Evolutionary conservation across 64 coral and sea anemone species (phyloP), one percentile per base, ranked within the genome.

Genomic region (Anthopleura sola): DNA sequence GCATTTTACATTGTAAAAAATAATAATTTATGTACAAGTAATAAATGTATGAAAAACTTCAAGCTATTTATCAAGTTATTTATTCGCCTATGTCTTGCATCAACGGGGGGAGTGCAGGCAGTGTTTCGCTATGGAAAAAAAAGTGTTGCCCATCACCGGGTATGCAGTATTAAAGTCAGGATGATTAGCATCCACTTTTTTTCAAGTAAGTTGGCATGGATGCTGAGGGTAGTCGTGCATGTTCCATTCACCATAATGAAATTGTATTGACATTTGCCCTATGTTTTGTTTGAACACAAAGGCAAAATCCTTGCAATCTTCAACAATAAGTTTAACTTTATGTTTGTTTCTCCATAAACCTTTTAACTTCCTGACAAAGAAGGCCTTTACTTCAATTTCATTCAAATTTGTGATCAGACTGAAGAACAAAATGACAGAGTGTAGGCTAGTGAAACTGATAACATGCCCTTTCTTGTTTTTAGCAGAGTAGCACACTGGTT

Each of bases 171-270:
- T n/a, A 15, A 15, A 57, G 55, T 2, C 55, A 11, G 55, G 17
- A 57, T 19, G 55, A 57, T 15, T 0, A 15, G 1, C 12, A 57
- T 8, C 12, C 10, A 6, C 4, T 5, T 24, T 60, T 24, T 60
- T 60, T 60, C 57, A 60, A 5, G 57, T 60, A 60, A 85, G 83
- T 60, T 85, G 60, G 54, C 60, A 85, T 85, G 83, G 54, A 86
- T 86, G 84, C 40, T 86, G 84, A 46, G 84, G 84, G 56, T 62
- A 86, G 38, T 54, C 37, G 47, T 86, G 84, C 13, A 31, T 74
- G 84, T 86, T 86, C 84, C 84, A 86, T 86, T 86, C 84, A 1
- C 84, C 84, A 74, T 86, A 86, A 34, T 86, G 84, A 75, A 86
- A 86, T 18, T 37, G 56, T 33, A 86, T 86, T n/a, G 60, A 62